Evolutionary conservation across 2,113 vertebrate genomes (phyloP).

Genomic region (Phalacrocorax aristotelis): DNA sequence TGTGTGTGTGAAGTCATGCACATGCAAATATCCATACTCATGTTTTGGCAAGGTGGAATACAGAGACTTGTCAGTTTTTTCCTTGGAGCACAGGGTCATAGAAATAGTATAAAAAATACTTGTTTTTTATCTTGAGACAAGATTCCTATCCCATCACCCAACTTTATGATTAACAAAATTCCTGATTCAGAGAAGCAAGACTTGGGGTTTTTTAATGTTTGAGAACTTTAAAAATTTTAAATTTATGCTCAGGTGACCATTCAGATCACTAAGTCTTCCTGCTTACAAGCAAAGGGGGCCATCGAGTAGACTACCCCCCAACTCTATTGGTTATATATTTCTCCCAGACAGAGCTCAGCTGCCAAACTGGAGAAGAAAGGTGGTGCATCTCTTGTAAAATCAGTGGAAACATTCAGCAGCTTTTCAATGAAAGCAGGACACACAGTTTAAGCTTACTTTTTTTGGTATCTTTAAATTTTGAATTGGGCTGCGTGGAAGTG

Average conservation of each 20-base stretch:
- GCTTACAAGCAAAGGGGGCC: neutral
- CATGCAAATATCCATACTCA: neutral
- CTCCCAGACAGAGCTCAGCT: neutral
- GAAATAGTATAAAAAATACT: neutral
- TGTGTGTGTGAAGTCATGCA: rapidly evolving
- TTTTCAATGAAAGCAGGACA: neutral
- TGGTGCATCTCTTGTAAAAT: neutral
- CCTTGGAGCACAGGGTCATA: neutral
- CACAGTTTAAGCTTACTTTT: neutral
- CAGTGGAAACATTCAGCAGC: neutral
- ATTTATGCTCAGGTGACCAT: neutral
- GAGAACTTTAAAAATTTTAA: neutral
- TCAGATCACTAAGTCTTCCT: neutral
- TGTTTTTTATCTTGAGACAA: neutral
- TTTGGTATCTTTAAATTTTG: neutral
- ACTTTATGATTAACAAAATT: neutral
- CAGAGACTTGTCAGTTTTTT: neutral
- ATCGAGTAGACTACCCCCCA: neutral
- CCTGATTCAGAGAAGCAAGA: neutral
- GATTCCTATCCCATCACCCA: neutral
- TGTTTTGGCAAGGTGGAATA: neutral
- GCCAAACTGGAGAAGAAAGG: neutral
- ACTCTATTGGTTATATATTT: neutral
- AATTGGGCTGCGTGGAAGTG: neutral
- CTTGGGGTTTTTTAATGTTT: neutral